Conservation (phyloP, 1,140 invertebrate genomes). For the Potamilus streckersoni region DNA sequence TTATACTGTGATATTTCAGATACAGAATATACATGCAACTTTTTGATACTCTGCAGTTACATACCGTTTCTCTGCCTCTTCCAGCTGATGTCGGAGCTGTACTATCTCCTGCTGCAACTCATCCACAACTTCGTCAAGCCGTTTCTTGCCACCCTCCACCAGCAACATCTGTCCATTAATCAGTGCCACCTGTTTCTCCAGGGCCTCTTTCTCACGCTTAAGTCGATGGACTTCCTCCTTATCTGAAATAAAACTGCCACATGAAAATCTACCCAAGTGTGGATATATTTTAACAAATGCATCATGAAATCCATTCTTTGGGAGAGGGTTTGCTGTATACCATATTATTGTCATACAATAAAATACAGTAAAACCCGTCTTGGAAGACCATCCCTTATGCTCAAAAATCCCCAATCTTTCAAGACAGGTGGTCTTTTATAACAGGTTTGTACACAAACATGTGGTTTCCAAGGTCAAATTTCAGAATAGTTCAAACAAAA, state of each 20-base stretch:
- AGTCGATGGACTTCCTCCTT: conserved; percentile 32
- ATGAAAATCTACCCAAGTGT: not conserved
- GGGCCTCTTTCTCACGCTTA: conserved; percentile 49
- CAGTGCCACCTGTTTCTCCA: conserved; percentile 55
- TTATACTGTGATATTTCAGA: no score
- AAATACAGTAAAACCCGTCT: not conserved
- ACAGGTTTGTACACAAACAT: no score
- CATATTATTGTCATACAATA: not conserved
- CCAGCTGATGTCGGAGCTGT: conserved; percentile 44
- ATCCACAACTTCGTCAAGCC: conserved; percentile 49
- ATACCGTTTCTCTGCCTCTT: conserved; percentile 47
- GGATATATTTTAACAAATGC: not conserved
- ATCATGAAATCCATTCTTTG: not conserved
- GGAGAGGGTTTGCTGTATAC: not conserved
- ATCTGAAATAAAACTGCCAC: conserved; percentile 16
- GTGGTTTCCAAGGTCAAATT: no score
- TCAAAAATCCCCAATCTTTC: no score
- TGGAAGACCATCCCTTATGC: no score
- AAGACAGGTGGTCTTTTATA: no score
- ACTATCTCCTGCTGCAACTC: conserved; percentile 45
- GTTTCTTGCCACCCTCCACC: conserved; percentile 58
- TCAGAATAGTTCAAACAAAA: no score
- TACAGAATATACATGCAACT: no score
- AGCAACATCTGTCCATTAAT: conserved; percentile 54
- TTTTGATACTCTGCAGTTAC: conserved; percentile 1